Base-by-base conservation (phyloP, 2,888 invertebrate genomes). In the Listrodromus nycthemerus region DNA sequence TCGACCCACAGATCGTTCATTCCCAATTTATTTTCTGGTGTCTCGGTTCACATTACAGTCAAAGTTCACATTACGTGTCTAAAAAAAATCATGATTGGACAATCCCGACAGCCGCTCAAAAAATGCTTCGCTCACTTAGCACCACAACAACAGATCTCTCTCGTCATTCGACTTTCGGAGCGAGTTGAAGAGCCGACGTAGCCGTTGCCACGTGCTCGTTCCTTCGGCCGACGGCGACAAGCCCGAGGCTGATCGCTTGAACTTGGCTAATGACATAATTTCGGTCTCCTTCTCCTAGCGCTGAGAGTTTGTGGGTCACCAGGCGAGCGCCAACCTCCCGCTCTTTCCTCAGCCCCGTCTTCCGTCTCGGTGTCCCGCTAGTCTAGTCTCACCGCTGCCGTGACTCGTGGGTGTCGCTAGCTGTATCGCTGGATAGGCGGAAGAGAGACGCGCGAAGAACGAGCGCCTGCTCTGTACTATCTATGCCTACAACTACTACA, bases 201-300 rank as follows among this genome's bases (percentile, higher is more conserved):
- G 33, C 27, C 21, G 27, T 16, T 7, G 30, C 52, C 27, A 52
- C 69, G 69, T 30, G 48, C 19, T 48, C 45, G 16, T 41, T 55
- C 45, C 13, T 45, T 27, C 48, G 33, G 19, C 30, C 71, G 73
- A 10, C 76, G 76, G 70, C 48, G 45, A 13, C n/a, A 33, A 65
- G 82, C 65, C 37, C 70, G 27, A 13, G 24, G 41, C 71, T 73
- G 74, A 84, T 84, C 77, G 81, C 70, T 81, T 81, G 84, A 81
- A 81, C 84, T 81, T 84, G 83, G 80, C 83, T 77, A 65, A 81
- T 84, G 84, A 84, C 84, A 84, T 84, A 84, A 84, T 84, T 84
- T 81, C 75, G 70, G 67, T 75, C 71, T 80, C 78, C 73, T 74
- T 70, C 81, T 77, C 81, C 80, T 73, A n/a, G 37, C 33, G 41